phyloP scores from a whole-genome alignment of 2,888 invertebrate genomes.

The Phragmatobia fuliginosa region DNA sequence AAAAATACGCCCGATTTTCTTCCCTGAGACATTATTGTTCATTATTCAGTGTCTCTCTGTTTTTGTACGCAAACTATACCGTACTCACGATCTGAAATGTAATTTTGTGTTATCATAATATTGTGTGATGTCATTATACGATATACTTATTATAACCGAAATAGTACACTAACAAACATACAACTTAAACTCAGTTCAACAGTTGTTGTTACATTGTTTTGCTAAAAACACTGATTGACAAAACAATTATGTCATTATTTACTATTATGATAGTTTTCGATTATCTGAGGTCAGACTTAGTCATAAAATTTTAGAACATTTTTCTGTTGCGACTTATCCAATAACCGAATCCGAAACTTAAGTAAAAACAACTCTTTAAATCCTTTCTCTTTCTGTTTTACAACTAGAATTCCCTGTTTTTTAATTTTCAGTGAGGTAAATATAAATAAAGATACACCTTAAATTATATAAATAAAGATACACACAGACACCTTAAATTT shows the following conservation, averaged over 20 bases:
- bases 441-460: no score
- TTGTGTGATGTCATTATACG: slow-evolving; percentile 1
- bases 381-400: no score
- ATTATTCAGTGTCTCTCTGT: not conserved
- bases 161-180: not conserved
- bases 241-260: slow-evolving; percentile 1
- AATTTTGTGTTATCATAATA: not conserved
- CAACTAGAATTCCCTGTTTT: no score
- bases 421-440: no score
- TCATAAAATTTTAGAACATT: not conserved
- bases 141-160: not conserved
- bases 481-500: no score
- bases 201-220: not conserved
- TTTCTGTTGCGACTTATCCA: not conserved
- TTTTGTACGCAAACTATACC: not conserved
- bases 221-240: not conserved
- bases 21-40: not conserved
- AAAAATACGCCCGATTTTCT: not conserved
- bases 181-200: not conserved
- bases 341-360: no score
- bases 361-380: no score
- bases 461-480: no score
- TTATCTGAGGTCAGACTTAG: not conserved
- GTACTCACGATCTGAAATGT: not conserved
- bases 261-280: not conserved